Base-by-base conservation (phyloP, 2,113 vertebrate genomes). In the Ophiodon elongatus region DNA sequence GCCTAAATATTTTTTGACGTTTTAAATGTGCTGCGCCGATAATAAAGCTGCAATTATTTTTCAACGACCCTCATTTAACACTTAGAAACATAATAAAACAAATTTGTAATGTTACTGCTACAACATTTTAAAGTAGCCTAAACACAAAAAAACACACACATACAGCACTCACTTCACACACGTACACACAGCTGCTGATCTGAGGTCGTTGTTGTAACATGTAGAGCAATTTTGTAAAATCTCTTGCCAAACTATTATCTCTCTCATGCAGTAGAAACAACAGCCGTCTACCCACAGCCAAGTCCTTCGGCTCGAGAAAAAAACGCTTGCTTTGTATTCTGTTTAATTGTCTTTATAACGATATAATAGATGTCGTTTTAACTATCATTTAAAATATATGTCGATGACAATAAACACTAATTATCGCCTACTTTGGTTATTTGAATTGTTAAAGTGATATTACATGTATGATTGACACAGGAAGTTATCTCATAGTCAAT, bases 171-270 rank as follows among this genome's bases (percentile, higher is more conserved):
- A 21, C 17, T 21, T 21, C 39, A 33, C 67, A 71, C 63, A 41
- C 33, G 39, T 23, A 39, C 63, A 50, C 27, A 25, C 47, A 56
- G 73, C 84, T 93, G 86, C 83, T 83, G 79, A 80, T 89, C 56
- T 82, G 25, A 80, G 84, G 85, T 79, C 80, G 59, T 79, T 94
- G 94, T 94, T 92, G 76, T 63, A 91, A 94, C 94, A 91, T 88
- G 93, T 84, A 79, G 70, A 87, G 83, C 73, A 35, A 76, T 56
- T 87, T 77, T 89, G 83, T 84, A 76, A 87, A 76, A 82, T 88
- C 80, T 84, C 54, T 27, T 89, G 89, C 90, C 88, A 92, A 89
- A 88, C 62, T 74, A 83, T 86, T 79, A 78, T 89, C 73, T 66
- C 68, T 80, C 29, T 65, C 43, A 29, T 84, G 71, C 78, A 60